Evolutionary conservation across 1,140 invertebrate genomes (phyloP).

Genomic region (Monomorium pharaonis): DNA sequence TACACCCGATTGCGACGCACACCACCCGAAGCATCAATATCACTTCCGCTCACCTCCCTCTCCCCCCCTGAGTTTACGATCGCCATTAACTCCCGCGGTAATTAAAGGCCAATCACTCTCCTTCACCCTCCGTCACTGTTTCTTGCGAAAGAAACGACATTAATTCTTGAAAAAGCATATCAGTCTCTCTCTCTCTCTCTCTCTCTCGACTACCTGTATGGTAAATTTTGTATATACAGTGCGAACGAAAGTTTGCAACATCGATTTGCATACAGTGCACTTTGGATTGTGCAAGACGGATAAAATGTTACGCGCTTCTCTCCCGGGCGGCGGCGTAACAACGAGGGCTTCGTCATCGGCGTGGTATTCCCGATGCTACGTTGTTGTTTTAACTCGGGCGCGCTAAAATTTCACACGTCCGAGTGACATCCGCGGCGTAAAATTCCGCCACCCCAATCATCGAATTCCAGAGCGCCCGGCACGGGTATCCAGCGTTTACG

Average conservation of each 20-base stretch:
- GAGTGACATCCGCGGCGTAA: slow-evolving; percentile 47
- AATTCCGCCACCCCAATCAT: slow-evolving; percentile 58
- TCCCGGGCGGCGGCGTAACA: neutral
- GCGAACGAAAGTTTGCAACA: neutral
- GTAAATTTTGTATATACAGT: neutral
- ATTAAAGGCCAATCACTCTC: slow-evolving; percentile 1
- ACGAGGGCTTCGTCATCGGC: neutral
- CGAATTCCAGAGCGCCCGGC: slow-evolving; percentile 60
- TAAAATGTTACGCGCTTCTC: neutral
- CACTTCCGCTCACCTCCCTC: neutral
- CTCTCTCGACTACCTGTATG: neutral
- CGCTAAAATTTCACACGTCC: slow-evolving; percentile 31
- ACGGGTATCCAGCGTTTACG: slow-evolving; percentile 66
- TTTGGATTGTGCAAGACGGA: neutral
- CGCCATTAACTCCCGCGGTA: neutral
- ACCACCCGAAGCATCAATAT: neutral
- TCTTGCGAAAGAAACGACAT: neutral
- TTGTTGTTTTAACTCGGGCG: neutral
- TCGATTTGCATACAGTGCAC: neutral
- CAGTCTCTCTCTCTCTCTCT: neutral
- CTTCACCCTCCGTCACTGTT: neutral
- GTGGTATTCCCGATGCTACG: neutral
- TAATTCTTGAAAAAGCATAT: neutral
- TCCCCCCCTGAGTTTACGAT: neutral
- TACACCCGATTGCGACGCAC: neutral